Evolutionary conservation across 2,797 vertebrate species (phyloP).

Genomic region (Acanthurus lineatus): DNA sequence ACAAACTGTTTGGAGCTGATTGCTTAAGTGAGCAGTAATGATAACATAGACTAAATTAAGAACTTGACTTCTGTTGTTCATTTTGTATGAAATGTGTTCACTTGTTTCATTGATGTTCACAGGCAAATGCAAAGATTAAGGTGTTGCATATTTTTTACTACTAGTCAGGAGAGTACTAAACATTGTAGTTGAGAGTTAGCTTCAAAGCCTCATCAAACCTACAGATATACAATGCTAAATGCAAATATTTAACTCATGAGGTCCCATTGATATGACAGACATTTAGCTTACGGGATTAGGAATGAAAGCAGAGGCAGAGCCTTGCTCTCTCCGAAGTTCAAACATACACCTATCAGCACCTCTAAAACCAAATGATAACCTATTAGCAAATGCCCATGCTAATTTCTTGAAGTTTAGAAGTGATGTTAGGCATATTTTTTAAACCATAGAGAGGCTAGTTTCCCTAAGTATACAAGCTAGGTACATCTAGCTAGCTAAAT

Average conservation of each 20-base stretch:
- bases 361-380: too few relatives aligned
- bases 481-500: not conserved
- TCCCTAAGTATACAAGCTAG: not conserved
- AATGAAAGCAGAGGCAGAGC: not conserved
- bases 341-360: not conserved
- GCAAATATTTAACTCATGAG: not conserved
- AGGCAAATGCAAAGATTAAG: not conserved
- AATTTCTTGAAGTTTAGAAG: too few relatives aligned
- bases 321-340: too few relatives aligned
- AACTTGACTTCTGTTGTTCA: conserved; percentile 13
- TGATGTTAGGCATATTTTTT: not conserved
- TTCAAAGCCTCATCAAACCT: not conserved
- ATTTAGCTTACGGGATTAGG: not conserved
- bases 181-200: not conserved
- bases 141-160: not conserved
- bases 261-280: not conserved
- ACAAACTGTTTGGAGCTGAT: conserved; percentile 46
- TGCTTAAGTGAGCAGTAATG: conserved; percentile 20
- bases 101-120: conserved; percentile 4
- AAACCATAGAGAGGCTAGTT: not conserved
- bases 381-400: too few relatives aligned
- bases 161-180: not conserved
- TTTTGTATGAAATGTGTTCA: conserved; percentile 23
- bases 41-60: conserved; percentile 47
- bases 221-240: not conserved